A percentile compares a stretch with the other conserved stretches of the same genome.
Evolutionary conservation across 2,888 invertebrate genomes (phyloP).

Genomic region (Girardia tigrina): DNA sequence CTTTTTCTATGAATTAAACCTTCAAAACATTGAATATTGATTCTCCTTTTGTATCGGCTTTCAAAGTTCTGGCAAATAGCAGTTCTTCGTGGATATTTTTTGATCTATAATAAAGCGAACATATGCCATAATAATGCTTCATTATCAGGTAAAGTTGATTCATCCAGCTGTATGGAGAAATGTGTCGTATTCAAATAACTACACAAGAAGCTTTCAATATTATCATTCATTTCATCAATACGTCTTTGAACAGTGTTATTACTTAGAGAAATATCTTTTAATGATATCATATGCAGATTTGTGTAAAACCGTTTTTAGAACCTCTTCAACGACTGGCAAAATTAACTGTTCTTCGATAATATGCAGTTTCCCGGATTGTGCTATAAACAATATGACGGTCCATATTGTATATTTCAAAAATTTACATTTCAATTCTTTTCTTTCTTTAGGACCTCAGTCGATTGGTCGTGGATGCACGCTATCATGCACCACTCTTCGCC

Average conservation of each 20-base stretch:
- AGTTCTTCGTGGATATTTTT: neutral
- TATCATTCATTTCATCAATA: neutral
- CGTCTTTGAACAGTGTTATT: neutral
- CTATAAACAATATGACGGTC: neutral
- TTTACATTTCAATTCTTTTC: no score
- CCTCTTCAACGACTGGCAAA: no score
- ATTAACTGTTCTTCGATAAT: neutral
- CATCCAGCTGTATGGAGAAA: neutral
- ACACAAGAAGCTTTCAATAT: neutral
- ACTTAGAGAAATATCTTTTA: neutral
- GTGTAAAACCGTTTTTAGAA: neutral
- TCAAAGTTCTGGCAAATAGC: neutral
- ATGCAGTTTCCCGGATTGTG: neutral
- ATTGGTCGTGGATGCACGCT: no score
- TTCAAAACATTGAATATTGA: no score
- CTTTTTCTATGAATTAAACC: no score
- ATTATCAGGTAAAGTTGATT: neutral
- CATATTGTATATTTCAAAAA: no score
- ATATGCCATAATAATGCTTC: neutral
- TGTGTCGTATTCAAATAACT: neutral
- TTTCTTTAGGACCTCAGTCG: no score
- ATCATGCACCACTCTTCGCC: no score
- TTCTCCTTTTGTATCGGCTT: no score
- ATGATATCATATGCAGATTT: neutral
- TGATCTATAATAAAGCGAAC: neutral